A percentile compares a stretch with the other conserved stretches of the same genome.
Conservation (phyloP, 1,140 invertebrate genomes). For the Ericerus pela region DNA sequence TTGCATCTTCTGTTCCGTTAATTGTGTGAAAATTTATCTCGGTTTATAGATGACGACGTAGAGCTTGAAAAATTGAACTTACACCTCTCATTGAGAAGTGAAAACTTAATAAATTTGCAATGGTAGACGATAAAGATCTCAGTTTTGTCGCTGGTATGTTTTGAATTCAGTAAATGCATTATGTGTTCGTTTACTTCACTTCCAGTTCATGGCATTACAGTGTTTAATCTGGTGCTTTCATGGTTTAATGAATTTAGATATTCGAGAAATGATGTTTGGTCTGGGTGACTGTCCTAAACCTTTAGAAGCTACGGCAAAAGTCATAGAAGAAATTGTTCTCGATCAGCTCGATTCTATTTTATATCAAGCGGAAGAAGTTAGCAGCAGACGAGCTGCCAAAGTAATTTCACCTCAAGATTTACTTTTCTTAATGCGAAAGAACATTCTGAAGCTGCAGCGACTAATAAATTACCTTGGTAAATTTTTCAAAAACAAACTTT, state of each 20-base stretch:
- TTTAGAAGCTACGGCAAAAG: constrained; percentile 43
- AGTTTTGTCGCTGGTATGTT: neutral
- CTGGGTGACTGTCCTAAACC: constrained; percentile 52
- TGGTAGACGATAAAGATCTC: neutral
- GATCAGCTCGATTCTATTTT: constrained; percentile 43
- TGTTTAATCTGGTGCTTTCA: constrained; percentile 6
- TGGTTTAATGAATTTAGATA: constrained; percentile 32
- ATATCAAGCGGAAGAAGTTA: constrained; percentile 38
- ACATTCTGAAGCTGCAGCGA: constrained; percentile 39
- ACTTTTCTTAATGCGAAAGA: constrained; percentile 48
- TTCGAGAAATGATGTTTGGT: constrained; percentile 54
- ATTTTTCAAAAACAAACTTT: too few relatives aligned
- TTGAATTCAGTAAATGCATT: neutral
- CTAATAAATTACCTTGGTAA: constrained; percentile 43
- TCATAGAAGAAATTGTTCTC: constrained; percentile 49
- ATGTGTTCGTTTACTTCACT: too few relatives aligned
- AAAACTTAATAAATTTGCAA: neutral
- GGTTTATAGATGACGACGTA: too few relatives aligned
- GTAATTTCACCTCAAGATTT: constrained; percentile 40
- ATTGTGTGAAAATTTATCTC: too few relatives aligned
- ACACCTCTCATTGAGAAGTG: neutral
- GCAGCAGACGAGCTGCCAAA: constrained; percentile 34
- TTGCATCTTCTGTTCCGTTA: too few relatives aligned
- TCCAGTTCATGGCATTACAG: too few relatives aligned
- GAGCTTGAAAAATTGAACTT: neutral